Evolutionary conservation across 1,140 invertebrate species (phyloP), one percentile per base, ranked within the genome.

Genomic region (Reticulitermes speratus): DNA sequence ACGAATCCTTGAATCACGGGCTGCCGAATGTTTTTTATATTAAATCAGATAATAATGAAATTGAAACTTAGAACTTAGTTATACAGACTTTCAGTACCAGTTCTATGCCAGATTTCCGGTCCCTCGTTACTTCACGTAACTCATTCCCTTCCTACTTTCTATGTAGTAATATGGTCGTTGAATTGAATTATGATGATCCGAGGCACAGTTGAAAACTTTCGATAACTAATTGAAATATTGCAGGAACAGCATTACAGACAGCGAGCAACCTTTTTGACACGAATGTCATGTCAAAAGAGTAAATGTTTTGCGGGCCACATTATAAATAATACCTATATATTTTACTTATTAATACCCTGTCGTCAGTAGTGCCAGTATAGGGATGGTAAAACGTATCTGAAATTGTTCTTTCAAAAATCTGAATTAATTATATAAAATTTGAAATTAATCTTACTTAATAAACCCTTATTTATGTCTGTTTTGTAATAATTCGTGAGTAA

Each of bases 61-160:
- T 23, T 65, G 59, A 65, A 65, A 65, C 84, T 5, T 84, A 25
- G 21, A 44, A 55, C 52, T 45, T 32, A 85, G 11, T 38, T 38
- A 38, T 38, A 38, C 38, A 38, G 38, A 38, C 44, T 82, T 30
- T 86, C 38, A 52, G 44, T 48, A 65, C 44, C 69, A 30, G 44
- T 81, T 52, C 48, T 87, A 55, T 84, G 14, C 30, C 8, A 23
- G 44, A 25, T 52, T 45, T 48, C 52, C 45, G n/a, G 44, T 44
- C n/a, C 52, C n/a, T 84, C n/a, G 38, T 48, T 48, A 84, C 83
- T 84, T 84, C 38, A 84, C 45, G 52, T 44, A 84, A 44, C 6
- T 25, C n/a, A 25, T 32, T 83, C 44, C 44, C 52, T 84, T 84
- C 9, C 82, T 83, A n/a, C 25, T 65, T 65, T 65, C 59, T 65